Conservation (phyloP, 2,113 vertebrate species). For the Nerophis lumbriciformis region DNA sequence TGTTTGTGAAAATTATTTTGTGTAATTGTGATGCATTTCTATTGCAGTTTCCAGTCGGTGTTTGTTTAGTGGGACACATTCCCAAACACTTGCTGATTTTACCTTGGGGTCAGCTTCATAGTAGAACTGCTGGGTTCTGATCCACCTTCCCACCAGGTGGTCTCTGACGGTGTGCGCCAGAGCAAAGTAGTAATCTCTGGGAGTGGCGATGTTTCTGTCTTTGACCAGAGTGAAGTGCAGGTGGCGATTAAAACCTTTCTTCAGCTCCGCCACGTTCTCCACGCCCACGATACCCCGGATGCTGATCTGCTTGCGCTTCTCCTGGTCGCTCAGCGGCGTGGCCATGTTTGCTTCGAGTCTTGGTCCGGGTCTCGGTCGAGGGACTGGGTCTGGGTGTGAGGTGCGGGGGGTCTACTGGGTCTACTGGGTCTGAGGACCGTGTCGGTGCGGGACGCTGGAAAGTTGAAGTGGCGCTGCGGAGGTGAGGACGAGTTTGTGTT, state of each 20-base stretch:
- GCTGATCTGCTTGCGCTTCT: constrained; percentile 91
- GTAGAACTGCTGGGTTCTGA: constrained; percentile 92
- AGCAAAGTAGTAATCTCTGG: constrained; percentile 88
- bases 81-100: not conserved
- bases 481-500: not conserved
- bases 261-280: constrained; percentile 87
- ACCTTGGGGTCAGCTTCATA: constrained; percentile 92
- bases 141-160: constrained; percentile 91
- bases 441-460: too few species aligned
- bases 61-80: not conserved
- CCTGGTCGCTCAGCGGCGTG: constrained; percentile 83
- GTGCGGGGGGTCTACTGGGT: too few species aligned
- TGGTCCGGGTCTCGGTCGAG: not conserved
- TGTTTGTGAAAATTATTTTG: too few species aligned
- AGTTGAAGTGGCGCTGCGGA: not conserved
- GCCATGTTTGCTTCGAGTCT: constrained; percentile 69
- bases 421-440: too few species aligned
- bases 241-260: constrained; percentile 88
- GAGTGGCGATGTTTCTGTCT: constrained; percentile 88
- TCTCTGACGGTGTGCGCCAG: constrained; percentile 89
- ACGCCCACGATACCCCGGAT: constrained; percentile 86
- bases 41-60: too few species aligned
- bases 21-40: too few species aligned
- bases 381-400: too few species aligned
- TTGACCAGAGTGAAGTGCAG: constrained; percentile 94